Evolutionary conservation across 2,797 vertebrate species (phyloP).

Genomic region (Phylloscopus collybita): DNA sequence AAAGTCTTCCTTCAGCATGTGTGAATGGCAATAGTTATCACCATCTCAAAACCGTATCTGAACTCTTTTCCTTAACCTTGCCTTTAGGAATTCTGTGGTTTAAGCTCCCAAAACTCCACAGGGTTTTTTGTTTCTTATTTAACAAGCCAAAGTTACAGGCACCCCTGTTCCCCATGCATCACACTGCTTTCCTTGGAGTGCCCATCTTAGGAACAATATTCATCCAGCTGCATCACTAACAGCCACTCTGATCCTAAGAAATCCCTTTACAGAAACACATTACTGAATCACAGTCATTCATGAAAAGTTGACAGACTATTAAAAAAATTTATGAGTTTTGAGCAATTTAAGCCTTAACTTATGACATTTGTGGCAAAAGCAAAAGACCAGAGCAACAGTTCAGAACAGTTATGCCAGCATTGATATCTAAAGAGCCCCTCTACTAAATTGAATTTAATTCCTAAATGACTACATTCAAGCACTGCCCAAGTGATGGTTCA

Average conservation of each 20-base stretch:
- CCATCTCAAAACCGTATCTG: not conserved
- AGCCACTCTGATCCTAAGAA: not conserved
- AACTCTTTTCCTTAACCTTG: not conserved
- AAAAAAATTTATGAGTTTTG: not conserved
- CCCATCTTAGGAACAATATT: not conserved
- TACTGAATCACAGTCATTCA: not conserved
- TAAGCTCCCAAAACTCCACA: not conserved
- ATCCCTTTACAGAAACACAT: not conserved
- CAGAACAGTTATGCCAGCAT: not conserved
- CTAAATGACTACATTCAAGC: not conserved
- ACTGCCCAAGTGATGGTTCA: not conserved
- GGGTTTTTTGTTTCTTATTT: not conserved
- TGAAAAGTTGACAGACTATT: not conserved
- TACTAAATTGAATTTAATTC: not conserved
- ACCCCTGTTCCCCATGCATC: not conserved
- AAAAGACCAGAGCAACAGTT: not conserved
- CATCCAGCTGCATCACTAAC: not conserved
- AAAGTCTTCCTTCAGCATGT: not conserved
- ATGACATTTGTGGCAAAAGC: not conserved
- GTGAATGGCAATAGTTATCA: not conserved
- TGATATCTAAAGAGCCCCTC: not conserved
- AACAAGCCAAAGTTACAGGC: not conserved
- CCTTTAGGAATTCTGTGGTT: not conserved
- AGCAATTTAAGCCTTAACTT: not conserved
- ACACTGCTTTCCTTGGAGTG: not conserved